Evolutionary conservation across 1,140 invertebrate species (phyloP), one percentile per base, ranked within the genome.

Genomic region (Pristionchus pacificus): DNA sequence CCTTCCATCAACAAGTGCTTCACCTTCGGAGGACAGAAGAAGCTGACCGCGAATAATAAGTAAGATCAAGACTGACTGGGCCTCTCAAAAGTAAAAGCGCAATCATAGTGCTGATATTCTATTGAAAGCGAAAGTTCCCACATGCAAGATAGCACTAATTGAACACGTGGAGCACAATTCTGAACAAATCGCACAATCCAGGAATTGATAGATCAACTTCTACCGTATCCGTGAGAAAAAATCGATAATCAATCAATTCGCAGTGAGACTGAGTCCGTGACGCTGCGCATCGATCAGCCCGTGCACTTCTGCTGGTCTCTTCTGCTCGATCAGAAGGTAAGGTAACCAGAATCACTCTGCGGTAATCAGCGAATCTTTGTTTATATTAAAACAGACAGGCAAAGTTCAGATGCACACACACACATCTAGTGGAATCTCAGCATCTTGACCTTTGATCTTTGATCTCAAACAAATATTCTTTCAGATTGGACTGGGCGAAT

Each of bases 401-500:
- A n/a, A n/a, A n/a, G n/a, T n/a, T n/a, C n/a, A n/a, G n/a, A n/a
- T n/a, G n/a, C n/a, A n/a, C n/a, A n/a, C n/a, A n/a, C n/a, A n/a
- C n/a, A n/a, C n/a, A n/a, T n/a, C n/a, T n/a, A n/a, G n/a, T n/a
- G n/a, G n/a, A n/a, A n/a, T n/a, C n/a, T n/a, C n/a, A n/a, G n/a
- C n/a, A n/a, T n/a, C n/a, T n/a, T n/a, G n/a, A n/a, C n/a, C n/a
- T n/a, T n/a, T n/a, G n/a, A n/a, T n/a, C n/a, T n/a, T n/a, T n/a
- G n/a, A n/a, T n/a, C n/a, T n/a, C n/a, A n/a, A n/a, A n/a, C n/a
- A n/a, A n/a, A n/a, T 6, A 49, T 49, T 6, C 6, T 49, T 49
- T 19, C 38, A 68, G 49, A 71, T 79, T 65, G 77, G 77, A 13
- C 68, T 79, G 2, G 75, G 71, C 6, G 77, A 75, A 63, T 38